Percentiles rank a stretch among this genome's conserved stretches.
Conservation (phyloP, 2,888 invertebrate species). For the Acleris holmiana region DNA sequence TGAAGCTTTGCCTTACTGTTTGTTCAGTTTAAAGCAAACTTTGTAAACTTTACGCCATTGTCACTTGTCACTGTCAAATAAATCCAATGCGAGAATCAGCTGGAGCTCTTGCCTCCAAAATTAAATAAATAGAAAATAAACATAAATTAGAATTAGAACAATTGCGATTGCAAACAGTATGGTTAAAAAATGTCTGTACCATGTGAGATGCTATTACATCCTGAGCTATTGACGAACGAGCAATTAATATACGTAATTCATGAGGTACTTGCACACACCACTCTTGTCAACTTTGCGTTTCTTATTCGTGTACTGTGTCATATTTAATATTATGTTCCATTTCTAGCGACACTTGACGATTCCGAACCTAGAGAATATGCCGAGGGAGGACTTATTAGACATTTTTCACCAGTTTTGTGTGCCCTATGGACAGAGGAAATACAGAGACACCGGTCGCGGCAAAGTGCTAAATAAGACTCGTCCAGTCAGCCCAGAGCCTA, state of each 20-base stretch:
- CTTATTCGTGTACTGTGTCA: too few relatives aligned
- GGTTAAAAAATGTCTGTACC: slow-evolving; percentile 60
- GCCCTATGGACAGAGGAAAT: slow-evolving; percentile 75
- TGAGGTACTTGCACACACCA: slow-evolving; percentile 57
- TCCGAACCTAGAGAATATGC: slow-evolving; percentile 59
- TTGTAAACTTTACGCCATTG: slow-evolving; percentile 3
- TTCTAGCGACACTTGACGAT: slow-evolving; percentile 71
- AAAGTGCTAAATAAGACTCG: slow-evolving; percentile 68
- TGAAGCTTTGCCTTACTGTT: not conserved
- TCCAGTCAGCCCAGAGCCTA: slow-evolving; percentile 56
- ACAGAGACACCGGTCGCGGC: slow-evolving; percentile 71
- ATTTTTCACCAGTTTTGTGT: slow-evolving; percentile 76
- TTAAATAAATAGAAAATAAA: slow-evolving; percentile 3
- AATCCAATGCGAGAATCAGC: slow-evolving; percentile 4
- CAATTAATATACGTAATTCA: slow-evolving; percentile 68
- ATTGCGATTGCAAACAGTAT: slow-evolving; percentile 17
- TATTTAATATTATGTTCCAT: slow-evolving; percentile 19
- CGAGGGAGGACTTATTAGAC: slow-evolving; percentile 67
- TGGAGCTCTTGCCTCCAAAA: slow-evolving; percentile 21
- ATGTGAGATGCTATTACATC: slow-evolving; percentile 74
- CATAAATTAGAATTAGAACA: slow-evolving; percentile 16
- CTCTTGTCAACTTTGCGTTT: not conserved
- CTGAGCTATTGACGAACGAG: slow-evolving; percentile 72
- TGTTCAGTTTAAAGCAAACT: not conserved
- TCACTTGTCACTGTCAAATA: slow-evolving; percentile 6